A percentile compares a stretch with the other conserved stretches of the same genome.
Conservation (phyloP, 1,140 invertebrate genomes). For the Lamellibrachia luymesi region DNA sequence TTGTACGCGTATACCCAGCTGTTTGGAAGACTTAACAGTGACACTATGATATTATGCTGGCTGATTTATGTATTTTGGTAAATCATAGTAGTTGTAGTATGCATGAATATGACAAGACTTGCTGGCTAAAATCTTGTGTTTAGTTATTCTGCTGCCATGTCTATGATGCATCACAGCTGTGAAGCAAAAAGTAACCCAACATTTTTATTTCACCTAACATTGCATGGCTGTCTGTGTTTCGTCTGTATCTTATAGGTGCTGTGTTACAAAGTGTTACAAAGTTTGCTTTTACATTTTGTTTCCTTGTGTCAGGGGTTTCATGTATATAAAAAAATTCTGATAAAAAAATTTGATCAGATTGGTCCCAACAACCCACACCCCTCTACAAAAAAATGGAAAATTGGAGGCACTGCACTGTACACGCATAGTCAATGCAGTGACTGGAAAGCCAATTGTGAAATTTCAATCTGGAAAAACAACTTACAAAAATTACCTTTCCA, state of each 20-base stretch:
- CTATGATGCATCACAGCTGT: background rate
- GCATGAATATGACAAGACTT: background rate
- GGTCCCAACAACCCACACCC: too few species aligned
- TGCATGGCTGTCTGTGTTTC: background rate
- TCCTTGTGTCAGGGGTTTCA: background rate
- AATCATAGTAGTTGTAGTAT: background rate
- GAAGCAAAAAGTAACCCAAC: background rate
- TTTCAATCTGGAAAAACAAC: too few species aligned
- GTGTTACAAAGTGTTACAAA: background rate
- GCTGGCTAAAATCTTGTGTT: background rate
- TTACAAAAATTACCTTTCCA: too few species aligned
- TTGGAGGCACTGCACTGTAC: too few species aligned
- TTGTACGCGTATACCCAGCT: background rate
- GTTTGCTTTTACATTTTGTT: constrained; percentile 7
- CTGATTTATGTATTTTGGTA: background rate
- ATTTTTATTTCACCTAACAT: background rate
- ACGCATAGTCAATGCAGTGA: too few species aligned
- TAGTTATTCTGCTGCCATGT: background rate
- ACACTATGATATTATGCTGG: background rate
- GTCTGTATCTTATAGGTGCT: background rate
- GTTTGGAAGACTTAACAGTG: background rate
- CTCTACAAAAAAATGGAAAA: too few species aligned
- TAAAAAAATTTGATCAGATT: background rate
- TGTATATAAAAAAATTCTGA: background rate
- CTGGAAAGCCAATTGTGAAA: too few species aligned